A percentile compares a stretch with the other conserved stretches of the same genome.
Evolutionary conservation across 2,888 invertebrate genomes (phyloP).

Genomic region (Drosophila macrospina): DNA sequence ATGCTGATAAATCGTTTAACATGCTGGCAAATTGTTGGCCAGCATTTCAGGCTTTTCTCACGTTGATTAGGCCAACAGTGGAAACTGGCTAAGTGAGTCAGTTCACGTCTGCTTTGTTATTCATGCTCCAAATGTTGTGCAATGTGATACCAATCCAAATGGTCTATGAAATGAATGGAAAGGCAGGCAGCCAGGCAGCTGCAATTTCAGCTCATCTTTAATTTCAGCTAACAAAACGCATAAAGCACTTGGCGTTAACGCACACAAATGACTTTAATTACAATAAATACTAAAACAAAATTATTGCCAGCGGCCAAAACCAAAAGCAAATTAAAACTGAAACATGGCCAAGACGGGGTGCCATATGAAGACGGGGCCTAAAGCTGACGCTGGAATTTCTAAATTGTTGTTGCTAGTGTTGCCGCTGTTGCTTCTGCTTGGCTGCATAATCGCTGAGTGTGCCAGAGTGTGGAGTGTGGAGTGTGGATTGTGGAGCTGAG

Average conservation of each 20-base stretch:
- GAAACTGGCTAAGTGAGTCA: conserved; percentile 6
- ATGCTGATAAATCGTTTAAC: conserved; percentile 43
- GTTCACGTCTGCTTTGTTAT: conserved; percentile 23
- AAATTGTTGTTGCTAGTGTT: conserved; percentile 38
- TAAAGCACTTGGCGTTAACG: conserved; percentile 56
- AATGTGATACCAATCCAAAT: conserved; percentile 51
- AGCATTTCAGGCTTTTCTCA: conserved; percentile 53
- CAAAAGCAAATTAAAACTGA: conserved; percentile 52
- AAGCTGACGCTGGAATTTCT: conserved; percentile 61
- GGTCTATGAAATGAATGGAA: conserved; percentile 34
- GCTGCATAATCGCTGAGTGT: conserved; percentile 72
- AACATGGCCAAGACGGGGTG: conserved; percentile 57
- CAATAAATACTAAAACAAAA: conserved; percentile 38
- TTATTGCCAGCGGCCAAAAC: conserved; percentile 42
- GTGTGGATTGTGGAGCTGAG: conserved; percentile 55
- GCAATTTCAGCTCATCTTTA: conserved; percentile 29
- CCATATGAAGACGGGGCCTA: conserved; percentile 46
- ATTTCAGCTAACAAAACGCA: conserved; percentile 30
- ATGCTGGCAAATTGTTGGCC: conserved; percentile 54
- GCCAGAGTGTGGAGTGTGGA: conserved; percentile 60
- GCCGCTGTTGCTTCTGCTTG: conserved; percentile 53
- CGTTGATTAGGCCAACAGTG: conserved; percentile 55
- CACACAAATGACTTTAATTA: conserved; percentile 74
- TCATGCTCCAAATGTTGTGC: conserved; percentile 74
- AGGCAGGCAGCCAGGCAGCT: conserved; percentile 9